Conservation (phyloP, 2,113 vertebrate species). For the Mesembrinibis cayennensis region DNA sequence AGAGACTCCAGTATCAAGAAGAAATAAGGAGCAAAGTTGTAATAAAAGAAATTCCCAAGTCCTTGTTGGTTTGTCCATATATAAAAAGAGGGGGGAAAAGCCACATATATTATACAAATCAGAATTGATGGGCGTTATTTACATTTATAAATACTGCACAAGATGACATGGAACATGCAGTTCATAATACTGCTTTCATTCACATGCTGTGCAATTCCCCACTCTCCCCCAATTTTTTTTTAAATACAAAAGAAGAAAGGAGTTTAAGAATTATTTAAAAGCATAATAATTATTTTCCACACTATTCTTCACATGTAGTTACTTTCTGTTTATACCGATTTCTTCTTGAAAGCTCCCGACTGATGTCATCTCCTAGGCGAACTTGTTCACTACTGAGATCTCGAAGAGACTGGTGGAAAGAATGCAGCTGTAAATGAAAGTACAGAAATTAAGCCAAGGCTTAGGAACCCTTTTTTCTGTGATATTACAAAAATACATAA, state of each 20-base stretch:
- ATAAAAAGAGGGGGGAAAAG: neutral
- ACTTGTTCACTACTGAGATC: constrained; percentile 88
- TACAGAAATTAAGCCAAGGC: neutral
- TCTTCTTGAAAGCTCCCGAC: constrained; percentile 85
- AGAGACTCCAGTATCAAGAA: neutral
- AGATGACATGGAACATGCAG: neutral
- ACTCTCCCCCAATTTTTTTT: neutral
- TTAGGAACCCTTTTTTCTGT: neutral
- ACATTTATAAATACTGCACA: neutral
- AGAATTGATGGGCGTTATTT: neutral
- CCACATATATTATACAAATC: neutral
- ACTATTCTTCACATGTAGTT: neutral
- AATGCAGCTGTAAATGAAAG: constrained; percentile 80
- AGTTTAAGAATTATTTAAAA: neutral
- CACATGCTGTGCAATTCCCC: neutral
- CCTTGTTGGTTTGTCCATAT: neutral
- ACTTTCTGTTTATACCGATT: constrained; percentile 78
- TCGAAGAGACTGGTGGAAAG: constrained; percentile 87
- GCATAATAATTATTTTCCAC: neutral
- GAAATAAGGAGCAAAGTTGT: neutral
- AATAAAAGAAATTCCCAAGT: neutral
- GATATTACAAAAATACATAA: neutral
- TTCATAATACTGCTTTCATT: neutral
- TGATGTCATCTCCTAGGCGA: constrained; percentile 86
- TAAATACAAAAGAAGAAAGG: neutral